Evolutionary conservation across 2,888 invertebrate genomes (phyloP).

Genomic region (Callyntrura guangdongensis): DNA sequence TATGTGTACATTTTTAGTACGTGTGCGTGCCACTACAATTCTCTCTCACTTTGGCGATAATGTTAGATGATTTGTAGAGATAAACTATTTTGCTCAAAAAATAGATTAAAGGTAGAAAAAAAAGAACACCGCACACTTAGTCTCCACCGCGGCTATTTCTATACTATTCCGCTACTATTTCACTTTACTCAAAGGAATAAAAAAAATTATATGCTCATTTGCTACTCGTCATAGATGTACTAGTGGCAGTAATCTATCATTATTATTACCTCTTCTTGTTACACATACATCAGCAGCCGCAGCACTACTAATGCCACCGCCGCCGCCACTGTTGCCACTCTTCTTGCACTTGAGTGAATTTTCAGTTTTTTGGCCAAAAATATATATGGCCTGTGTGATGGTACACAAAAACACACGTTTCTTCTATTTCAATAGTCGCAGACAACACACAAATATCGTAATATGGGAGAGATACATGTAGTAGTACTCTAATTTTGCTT

Average conservation of each 20-base stretch:
- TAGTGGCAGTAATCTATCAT: constrained; percentile 55
- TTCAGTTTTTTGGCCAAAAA: constrained; percentile 59
- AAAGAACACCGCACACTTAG: constrained; percentile 45
- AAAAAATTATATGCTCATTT: constrained; percentile 4
- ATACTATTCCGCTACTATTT: not conserved
- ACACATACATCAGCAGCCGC: constrained; percentile 7
- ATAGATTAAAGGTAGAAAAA: constrained; percentile 24
- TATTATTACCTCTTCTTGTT: constrained; percentile 51
- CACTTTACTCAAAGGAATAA: constrained; percentile 3
- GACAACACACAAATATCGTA: not conserved
- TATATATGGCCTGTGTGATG: not conserved
- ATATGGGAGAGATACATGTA: not conserved
- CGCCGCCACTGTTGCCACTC: constrained; percentile 21
- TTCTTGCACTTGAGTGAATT: constrained; percentile 65
- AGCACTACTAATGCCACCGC: not conserved
- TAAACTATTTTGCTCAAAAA: constrained; percentile 10
- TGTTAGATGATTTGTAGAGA: constrained; percentile 47
- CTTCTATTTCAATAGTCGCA: not conserved
- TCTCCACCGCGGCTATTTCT: not conserved
- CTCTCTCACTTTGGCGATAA: constrained; percentile 47
- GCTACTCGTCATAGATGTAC: constrained; percentile 48
- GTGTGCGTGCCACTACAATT: constrained; percentile 33
- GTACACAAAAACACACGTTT: not conserved
- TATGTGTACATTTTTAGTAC: not conserved
- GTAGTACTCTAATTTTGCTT: not conserved